Evolutionary conservation across 2,888 invertebrate species (phyloP), one percentile per base, ranked within the genome.

Genomic region (Encarsia formosa): DNA sequence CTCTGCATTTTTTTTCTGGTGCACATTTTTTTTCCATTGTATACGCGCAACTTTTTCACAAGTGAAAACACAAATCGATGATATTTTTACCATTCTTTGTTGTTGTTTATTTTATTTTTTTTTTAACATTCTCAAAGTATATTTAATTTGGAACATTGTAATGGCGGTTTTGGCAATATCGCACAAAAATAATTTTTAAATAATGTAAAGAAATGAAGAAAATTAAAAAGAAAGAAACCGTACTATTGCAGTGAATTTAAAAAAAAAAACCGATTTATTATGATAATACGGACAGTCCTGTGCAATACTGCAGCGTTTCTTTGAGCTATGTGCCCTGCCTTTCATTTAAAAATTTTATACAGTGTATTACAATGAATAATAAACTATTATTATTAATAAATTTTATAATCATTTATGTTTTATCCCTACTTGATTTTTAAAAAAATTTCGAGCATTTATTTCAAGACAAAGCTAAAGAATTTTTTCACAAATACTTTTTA

Each of bases 11-110:
- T 44, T 41, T 41, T 49, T 39, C 9, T 26, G 37, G 59, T 65
- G 63, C 62, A 65, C 63, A 68, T 63, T 64, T 20, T 63, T 64
- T 61, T 63, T 56, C 53, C 59, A 61, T 62, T 60, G 58, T 61
- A 63, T 22, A 37, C 34, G 59, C 59, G 58, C 52, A 59, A 39
- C 39, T 61, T 58, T 67, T 63, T 61, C 56, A 57, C 53, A 52
- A 41, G 13, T 34, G 3, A 20, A 38, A 42, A n/a, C 24, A 15
- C 29, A 22, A 49, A 42, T 24, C 29, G 18, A 18, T 44, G 20
- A 26, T 24, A 15, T 29, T 37, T 15, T n/a, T n/a, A n/a, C n/a
- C n/a, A n/a, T n/a, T n/a, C n/a, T n/a, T n/a, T n/a, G n/a, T n/a
- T n/a, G n/a, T n/a, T n/a, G n/a, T n/a, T n/a, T n/a, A 11, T 18